A percentile compares a stretch with the other conserved stretches of the same genome.
Evolutionary conservation across 2,888 invertebrate species (phyloP).

Genomic region (Taphrorychus bicolor): DNA sequence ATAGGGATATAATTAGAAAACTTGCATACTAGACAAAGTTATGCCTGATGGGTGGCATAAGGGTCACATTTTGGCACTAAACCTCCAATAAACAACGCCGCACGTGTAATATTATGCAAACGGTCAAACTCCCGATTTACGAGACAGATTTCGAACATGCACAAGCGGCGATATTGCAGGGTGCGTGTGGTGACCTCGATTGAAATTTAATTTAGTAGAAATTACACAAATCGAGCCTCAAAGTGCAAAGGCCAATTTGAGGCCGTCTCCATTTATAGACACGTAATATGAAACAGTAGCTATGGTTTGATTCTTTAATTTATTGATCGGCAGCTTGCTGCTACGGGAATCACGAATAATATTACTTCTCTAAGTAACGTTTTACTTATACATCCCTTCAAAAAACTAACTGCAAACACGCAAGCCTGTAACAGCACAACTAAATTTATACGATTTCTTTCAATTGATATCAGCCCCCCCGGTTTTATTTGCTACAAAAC

Average conservation of each 20-base stretch:
- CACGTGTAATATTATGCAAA: conserved; percentile 29
- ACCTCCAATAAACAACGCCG: conserved; percentile 13
- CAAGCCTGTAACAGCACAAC: conserved; percentile 10
- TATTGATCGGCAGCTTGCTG: no score
- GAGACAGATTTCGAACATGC: conserved; percentile 29
- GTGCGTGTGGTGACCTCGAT: conserved; percentile 23
- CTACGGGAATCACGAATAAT: no score
- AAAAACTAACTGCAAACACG: conserved; percentile 8
- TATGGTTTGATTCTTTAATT: no score
- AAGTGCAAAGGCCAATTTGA: conserved; percentile 18
- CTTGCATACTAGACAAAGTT: no score
- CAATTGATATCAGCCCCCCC: conserved; percentile 15
- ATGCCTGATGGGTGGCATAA: no score
- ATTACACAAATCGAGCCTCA: conserved; percentile 16
- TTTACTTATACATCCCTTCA: neutral
- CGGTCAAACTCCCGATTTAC: conserved; percentile 25
- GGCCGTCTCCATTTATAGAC: neutral
- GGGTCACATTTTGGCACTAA: neutral
- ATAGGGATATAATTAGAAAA: no score
- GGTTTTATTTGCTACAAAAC: conserved; percentile 18
- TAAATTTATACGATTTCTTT: conserved; percentile 19
- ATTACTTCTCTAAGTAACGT: no score
- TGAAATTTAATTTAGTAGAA: conserved; percentile 33
- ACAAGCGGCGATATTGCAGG: conserved; percentile 9
- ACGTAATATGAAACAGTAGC: no score